A percentile compares a stretch with the other conserved stretches of the same genome.
phyloP scores from a whole-genome alignment of 2,113 vertebrate species.

The human (Homo sapiens) region DNA sequence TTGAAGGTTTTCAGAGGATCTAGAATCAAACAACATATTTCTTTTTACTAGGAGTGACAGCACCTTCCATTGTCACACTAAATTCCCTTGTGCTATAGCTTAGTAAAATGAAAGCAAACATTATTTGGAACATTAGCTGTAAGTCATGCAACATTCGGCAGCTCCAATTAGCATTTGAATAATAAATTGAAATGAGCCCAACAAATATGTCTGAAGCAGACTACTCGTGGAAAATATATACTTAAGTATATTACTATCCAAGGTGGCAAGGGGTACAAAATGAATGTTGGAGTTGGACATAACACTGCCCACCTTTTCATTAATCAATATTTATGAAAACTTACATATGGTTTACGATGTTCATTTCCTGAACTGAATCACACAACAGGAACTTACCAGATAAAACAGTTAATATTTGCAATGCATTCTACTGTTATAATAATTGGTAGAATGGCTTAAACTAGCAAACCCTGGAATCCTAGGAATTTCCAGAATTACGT shows the following conservation, averaged over 20 bases:
- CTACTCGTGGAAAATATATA: neutral
- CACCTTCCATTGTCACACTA: neutral
- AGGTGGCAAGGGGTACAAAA: conserved; percentile 23
- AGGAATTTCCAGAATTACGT: neutral
- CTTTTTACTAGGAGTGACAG: neutral
- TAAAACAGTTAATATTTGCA: neutral
- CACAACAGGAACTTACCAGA: neutral
- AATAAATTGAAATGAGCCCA: conserved; percentile 49
- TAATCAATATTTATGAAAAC: conserved; percentile 12
- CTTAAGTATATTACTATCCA: conserved; percentile 16
- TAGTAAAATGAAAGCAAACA: conserved; percentile 61
- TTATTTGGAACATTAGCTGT: conserved; percentile 57
- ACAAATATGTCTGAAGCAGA: conserved; percentile 28
- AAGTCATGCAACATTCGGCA: conserved; percentile 56
- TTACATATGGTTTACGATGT: conserved; percentile 46
- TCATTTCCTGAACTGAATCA: neutral
- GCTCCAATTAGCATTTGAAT: conserved; percentile 57
- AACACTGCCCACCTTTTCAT: conserved; percentile 20
- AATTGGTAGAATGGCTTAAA: neutral
- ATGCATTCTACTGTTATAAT: neutral
- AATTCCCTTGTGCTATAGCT: neutral
- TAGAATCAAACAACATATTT: neutral
- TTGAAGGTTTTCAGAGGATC: neutral
- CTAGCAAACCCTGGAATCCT: neutral
- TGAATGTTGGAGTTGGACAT: neutral